A percentile compares a stretch with the other conserved stretches of the same genome.
These are phyloP conservation scores for Penaeus japonicus DNA, from an alignment of 1,140 invertebrate genomes.

Conservation along the genomic window DNA sequence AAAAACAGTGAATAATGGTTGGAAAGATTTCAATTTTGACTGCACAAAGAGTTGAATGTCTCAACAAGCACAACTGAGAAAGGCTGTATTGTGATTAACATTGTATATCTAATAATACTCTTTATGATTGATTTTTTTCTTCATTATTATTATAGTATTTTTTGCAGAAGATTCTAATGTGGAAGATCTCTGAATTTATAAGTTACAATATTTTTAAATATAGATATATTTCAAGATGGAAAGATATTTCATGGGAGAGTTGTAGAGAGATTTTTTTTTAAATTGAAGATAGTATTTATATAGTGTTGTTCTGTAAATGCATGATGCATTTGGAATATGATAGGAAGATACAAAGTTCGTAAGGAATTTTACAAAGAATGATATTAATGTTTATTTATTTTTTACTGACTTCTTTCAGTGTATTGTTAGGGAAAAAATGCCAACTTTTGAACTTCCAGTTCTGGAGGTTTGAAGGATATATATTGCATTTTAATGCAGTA, in stretches of 20 bases:
- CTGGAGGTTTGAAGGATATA: constrained; percentile 14
- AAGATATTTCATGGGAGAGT: neutral
- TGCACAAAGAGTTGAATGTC: constrained; percentile 38
- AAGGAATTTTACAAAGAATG: constrained; percentile 36
- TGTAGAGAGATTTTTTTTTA: constrained; percentile 29
- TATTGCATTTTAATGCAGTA: constrained; percentile 26
- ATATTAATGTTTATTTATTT: constrained; percentile 39
- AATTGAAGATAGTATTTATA: constrained; percentile 29
- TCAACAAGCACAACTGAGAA: constrained; percentile 31
- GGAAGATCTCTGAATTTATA: neutral
- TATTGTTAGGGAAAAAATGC: constrained; percentile 25
- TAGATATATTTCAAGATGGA: constrained; percentile 17
- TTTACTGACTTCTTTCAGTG: constrained; percentile 16
- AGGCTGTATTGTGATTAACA: constrained; percentile 7
- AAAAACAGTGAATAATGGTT: constrained; percentile 27
- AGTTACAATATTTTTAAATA: constrained; percentile 27
- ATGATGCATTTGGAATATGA: constrained; percentile 26
- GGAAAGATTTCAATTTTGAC: constrained; percentile 3
- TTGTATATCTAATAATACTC: constrained; percentile 14
- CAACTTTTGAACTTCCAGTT: constrained; percentile 11
- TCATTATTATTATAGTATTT: neutral
- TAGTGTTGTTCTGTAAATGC: constrained; percentile 19
- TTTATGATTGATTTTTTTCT: neutral
- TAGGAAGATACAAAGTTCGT: constrained; percentile 3
- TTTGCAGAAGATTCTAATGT: constrained; percentile 10